Evolutionary conservation across 2,888 invertebrate species (phyloP).

Genomic region (Liodrosophila aerea): DNA sequence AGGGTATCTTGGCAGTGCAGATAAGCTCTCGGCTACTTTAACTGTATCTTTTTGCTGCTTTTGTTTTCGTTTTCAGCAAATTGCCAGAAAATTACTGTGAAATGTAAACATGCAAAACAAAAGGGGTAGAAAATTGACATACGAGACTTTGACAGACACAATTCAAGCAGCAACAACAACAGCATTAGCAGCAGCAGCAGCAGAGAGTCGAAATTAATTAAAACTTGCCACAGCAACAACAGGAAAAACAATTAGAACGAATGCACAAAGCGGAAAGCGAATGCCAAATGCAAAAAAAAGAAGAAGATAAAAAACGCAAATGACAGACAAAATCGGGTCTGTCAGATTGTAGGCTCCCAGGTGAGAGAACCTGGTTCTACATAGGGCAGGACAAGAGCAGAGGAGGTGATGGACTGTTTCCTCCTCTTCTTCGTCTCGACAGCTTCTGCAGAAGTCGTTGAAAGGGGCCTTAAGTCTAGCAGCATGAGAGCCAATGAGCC

Average conservation of each 20-base stretch:
- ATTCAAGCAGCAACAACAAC: conserved; percentile 10
- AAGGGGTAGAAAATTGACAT: conserved; percentile 28
- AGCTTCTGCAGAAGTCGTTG: too few species aligned
- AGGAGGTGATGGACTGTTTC: too few species aligned
- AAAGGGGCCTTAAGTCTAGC: too few species aligned
- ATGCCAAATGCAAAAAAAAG: neutral
- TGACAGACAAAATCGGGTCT: neutral
- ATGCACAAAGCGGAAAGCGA: conserved; percentile 8
- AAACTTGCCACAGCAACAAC: conserved; percentile 30
- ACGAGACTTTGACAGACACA: conserved; percentile 19
- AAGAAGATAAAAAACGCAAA: neutral
- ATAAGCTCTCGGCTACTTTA: neutral
- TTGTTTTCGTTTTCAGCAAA: conserved; percentile 28
- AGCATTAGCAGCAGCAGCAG: conserved; percentile 2
- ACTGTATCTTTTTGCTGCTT: conserved; percentile 6
- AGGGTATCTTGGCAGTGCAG: neutral
- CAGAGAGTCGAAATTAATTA: conserved; percentile 40
- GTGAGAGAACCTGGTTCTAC: too few species aligned
- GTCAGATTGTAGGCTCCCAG: too few species aligned
- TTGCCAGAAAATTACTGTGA: conserved; percentile 39
- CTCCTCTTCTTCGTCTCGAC: too few species aligned
- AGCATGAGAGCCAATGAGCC: too few species aligned
- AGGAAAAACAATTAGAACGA: conserved; percentile 45
- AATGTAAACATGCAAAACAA: conserved; percentile 47
- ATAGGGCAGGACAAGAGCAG: too few species aligned